Percentiles rank a stretch among this genome's conserved stretches.
Conservation (phyloP, 2,888 invertebrate genomes). For the Habroteleia sp. region DNA sequence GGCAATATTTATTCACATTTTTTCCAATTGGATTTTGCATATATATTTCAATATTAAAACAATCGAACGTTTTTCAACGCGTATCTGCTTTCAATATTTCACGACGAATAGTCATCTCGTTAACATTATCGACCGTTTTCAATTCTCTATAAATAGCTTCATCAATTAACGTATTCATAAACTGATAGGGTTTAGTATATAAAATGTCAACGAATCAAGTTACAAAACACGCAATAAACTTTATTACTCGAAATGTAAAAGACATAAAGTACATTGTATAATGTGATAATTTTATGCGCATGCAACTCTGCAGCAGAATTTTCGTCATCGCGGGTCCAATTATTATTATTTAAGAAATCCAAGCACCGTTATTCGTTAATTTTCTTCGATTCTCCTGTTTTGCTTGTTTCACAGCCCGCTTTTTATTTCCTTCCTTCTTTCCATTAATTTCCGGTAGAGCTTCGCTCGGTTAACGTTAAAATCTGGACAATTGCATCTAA, state of each 20-base stretch:
- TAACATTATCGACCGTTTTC: no score
- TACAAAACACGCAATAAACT: slow-evolving; percentile 24
- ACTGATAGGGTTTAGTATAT: slow-evolving; percentile 22
- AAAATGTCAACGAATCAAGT: slow-evolving; percentile 9
- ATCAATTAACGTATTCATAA: slow-evolving; percentile 21
- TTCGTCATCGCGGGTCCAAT: no score
- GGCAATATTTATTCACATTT: no score
- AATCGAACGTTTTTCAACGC: no score
- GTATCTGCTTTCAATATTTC: no score
- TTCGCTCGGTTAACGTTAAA: slow-evolving; percentile 27
- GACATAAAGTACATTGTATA: not conserved
- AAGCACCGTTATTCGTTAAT: no score
- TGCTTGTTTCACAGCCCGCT: slow-evolving; percentile 4
- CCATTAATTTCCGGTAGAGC: slow-evolving; percentile 28
- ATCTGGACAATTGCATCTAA: slow-evolving; percentile 36
- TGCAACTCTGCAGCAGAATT: no score
- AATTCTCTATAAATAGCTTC: no score
- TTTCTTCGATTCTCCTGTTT: not conserved
- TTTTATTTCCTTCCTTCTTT: slow-evolving; percentile 10
- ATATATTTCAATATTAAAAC: no score
- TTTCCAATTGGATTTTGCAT: no score
- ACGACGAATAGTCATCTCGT: not conserved
- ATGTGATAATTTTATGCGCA: slow-evolving; percentile 1
- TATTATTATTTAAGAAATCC: no score
- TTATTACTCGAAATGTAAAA: slow-evolving; percentile 12